phyloP scores from a whole-genome alignment of 2,888 invertebrate genomes.

The Ethmia dodecea region DNA sequence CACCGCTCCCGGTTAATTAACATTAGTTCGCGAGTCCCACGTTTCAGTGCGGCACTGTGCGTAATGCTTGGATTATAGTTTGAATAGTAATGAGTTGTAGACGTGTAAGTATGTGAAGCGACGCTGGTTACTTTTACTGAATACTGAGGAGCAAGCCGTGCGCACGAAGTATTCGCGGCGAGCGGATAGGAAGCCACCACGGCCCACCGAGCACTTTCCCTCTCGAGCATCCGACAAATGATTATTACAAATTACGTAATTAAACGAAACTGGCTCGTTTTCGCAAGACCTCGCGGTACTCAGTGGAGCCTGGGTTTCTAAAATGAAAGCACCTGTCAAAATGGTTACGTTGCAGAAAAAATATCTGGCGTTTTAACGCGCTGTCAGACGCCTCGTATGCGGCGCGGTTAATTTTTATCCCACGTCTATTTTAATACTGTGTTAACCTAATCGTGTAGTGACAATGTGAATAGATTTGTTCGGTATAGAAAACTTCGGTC shows the following conservation, averaged over 20 bases:
- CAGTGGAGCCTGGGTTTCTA: constrained; percentile 38
- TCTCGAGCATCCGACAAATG: constrained; percentile 47
- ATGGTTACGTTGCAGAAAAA: constrained; percentile 26
- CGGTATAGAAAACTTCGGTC: too few relatives aligned
- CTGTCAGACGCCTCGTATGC: constrained; percentile 13
- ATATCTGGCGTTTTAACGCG: constrained; percentile 24
- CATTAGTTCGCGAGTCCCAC: too few relatives aligned
- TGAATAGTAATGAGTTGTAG: constrained; percentile 30
- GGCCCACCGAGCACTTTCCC: constrained; percentile 66
- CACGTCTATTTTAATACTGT: constrained; percentile 4
- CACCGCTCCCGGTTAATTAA: too few relatives aligned
- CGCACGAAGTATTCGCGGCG: constrained; percentile 1
- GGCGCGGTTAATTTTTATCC: constrained; percentile 14
- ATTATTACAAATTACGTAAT: constrained; percentile 32
- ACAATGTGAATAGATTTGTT: too few relatives aligned
- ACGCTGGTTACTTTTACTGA: constrained; percentile 44
- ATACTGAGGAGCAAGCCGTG: too few relatives aligned
- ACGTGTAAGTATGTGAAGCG: constrained; percentile 36
- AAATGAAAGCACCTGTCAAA: constrained; percentile 49
- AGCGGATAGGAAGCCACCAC: constrained; percentile 46
- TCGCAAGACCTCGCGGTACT: constrained; percentile 36
- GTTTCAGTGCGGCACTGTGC: too few relatives aligned
- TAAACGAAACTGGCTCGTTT: constrained; percentile 33
- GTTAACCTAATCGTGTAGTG: too few relatives aligned
- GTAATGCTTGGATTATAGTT: too few relatives aligned